phyloP scores from a whole-genome alignment of 30 jellyfish, hydroid and myxozoan species.

The Aurelia aurita complex sp. Pacific region DNA sequence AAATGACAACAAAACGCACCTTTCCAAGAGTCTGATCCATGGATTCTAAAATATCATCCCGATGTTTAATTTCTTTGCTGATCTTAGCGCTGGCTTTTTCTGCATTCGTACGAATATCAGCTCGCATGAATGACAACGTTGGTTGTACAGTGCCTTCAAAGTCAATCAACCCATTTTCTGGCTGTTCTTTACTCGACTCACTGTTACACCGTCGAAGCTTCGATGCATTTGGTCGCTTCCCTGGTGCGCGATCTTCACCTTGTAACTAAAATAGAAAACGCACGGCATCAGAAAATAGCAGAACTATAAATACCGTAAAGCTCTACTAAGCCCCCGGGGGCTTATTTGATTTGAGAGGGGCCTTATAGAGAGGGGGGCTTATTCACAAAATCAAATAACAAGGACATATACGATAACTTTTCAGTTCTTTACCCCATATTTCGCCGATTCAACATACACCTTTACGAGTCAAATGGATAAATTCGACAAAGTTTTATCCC shows the following conservation, averaged over 20 bases:
- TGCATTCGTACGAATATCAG: slow-evolving; percentile 18
- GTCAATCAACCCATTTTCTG: slow-evolving; percentile 40
- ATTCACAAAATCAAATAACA: too few relatives aligned
- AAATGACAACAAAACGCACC: neutral
- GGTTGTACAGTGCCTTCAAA: slow-evolving; percentile 45
- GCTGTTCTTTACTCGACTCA: slow-evolving; percentile 66
- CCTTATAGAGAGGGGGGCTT: too few relatives aligned
- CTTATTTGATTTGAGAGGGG: too few relatives aligned
- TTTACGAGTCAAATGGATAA: too few relatives aligned
- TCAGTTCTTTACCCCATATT: too few relatives aligned
- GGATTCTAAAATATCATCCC: slow-evolving; percentile 9
- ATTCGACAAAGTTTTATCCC: too few relatives aligned
- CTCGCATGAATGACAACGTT: slow-evolving; percentile 53
- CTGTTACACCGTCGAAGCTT: slow-evolving; percentile 67
- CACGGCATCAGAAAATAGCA: neutral
- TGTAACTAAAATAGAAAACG: slow-evolving; percentile 25
- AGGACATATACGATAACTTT: too few relatives aligned
- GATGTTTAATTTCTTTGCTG: slow-evolving; percentile 8
- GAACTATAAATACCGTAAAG: neutral
- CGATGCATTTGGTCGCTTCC: slow-evolving; percentile 60
- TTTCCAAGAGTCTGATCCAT: slow-evolving; percentile 23
- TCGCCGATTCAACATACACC: too few relatives aligned
- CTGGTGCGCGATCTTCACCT: slow-evolving; percentile 79
- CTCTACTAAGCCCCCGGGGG: too few relatives aligned
- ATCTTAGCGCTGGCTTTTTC: neutral